Conservation (phyloP, 2,888 invertebrate genomes). For the Nemurella pictetii region DNA sequence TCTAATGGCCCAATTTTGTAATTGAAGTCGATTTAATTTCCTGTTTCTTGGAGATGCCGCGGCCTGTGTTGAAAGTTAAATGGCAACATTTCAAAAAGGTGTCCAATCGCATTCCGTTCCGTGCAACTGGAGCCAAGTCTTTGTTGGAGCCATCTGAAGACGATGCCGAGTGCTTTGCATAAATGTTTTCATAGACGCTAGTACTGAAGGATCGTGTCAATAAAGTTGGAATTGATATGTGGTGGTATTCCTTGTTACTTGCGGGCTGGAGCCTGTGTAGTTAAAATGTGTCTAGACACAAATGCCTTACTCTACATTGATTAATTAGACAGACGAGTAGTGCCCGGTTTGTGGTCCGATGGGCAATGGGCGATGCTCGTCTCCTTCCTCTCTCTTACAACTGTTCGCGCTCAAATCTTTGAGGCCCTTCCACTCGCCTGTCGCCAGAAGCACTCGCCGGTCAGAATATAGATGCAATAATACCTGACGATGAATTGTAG, state of each 20-base stretch:
- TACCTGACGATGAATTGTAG: background rate
- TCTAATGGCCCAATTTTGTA: background rate
- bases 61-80: background rate
- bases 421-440: background rate
- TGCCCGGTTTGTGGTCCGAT: too few relatives aligned
- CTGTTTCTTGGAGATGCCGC: background rate
- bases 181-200: conserved; percentile 9
- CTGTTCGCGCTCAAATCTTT: background rate
- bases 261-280: conserved; percentile 15
- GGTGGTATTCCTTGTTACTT: conserved; percentile 17
- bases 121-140: too few relatives aligned
- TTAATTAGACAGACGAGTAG: background rate
- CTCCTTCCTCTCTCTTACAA: background rate
- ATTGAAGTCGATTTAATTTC: background rate
- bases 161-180: background rate
- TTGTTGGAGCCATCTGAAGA: background rate
- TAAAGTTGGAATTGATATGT: conserved; percentile 11
- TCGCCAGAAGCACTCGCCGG: background rate
- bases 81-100: background rate
- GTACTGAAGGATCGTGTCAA: background rate
- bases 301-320: conserved; percentile 20
- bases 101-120: background rate
- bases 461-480: background rate
- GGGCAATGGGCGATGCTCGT: too few relatives aligned
- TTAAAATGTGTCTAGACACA: conserved; percentile 25